Evolutionary conservation across 2,888 invertebrate species (phyloP).

Genomic region (Rhamnusium bicolor): DNA sequence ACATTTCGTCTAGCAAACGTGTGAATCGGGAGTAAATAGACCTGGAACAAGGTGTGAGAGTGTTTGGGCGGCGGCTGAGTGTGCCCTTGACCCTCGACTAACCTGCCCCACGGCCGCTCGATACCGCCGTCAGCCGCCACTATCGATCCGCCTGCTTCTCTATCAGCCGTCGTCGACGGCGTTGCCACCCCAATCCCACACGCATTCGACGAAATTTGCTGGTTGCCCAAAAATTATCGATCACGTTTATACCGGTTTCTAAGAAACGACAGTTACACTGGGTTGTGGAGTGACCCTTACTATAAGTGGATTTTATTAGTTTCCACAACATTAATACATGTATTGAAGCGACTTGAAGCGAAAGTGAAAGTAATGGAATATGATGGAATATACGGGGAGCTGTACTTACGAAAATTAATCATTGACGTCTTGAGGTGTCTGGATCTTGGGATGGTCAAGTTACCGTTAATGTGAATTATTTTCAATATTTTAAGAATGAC

Average conservation of each 20-base stretch:
- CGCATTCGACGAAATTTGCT: conserved; percentile 25
- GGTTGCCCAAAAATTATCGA: conserved; percentile 33
- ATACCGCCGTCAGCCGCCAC: conserved; percentile 56
- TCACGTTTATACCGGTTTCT: conserved; percentile 19
- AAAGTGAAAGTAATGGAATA: not conserved
- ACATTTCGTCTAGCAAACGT: not conserved
- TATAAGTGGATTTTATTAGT: not conserved
- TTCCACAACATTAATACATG: not conserved
- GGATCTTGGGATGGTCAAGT: too few relatives aligned
- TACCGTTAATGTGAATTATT: too few relatives aligned
- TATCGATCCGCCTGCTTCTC: conserved; percentile 25
- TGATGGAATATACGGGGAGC: not conserved
- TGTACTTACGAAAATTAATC: too few relatives aligned
- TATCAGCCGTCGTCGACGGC: conserved; percentile 10
- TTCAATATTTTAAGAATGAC: too few relatives aligned
- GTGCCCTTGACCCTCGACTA: conserved; percentile 70
- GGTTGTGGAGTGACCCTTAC: not conserved
- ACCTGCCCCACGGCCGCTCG: conserved; percentile 69
- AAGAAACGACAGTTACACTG: conserved; percentile 14
- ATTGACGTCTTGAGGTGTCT: too few relatives aligned
- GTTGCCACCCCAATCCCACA: conserved; percentile 6
- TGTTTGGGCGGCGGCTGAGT: conserved; percentile 66
- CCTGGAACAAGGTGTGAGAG: conserved; percentile 46
- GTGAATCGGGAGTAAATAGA: conserved; percentile 19
- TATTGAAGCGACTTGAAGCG: not conserved